Conservation (phyloP, 2,888 invertebrate species). For the Neoaliturus tenellus region DNA sequence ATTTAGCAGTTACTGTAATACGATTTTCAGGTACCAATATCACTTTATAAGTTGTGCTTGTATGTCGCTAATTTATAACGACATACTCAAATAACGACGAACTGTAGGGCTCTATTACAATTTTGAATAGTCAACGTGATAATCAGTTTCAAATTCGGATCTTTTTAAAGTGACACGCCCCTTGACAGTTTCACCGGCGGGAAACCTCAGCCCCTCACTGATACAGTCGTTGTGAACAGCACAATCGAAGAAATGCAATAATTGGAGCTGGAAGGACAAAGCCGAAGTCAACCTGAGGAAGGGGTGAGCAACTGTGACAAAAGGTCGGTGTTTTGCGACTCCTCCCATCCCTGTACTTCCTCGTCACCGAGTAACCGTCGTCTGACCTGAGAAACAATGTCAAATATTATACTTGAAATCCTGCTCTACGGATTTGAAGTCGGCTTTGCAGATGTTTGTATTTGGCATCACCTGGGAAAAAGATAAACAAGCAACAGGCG, state of each 20-base stretch:
- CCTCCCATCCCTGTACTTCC: conserved; percentile 2
- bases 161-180: neutral
- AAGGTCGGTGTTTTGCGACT: conserved; percentile 34
- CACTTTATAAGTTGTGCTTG: too few species aligned
- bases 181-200: neutral
- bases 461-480: too few species aligned
- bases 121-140: neutral
- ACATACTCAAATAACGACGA: neutral
- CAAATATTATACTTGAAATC: too few species aligned
- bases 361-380: conserved; percentile 14
- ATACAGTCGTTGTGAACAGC: conserved; percentile 26
- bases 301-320: conserved; percentile 41
- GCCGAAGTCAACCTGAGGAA: conserved; percentile 22
- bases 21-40: too few species aligned
- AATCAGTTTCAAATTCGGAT: conserved; percentile 15
- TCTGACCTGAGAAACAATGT: conserved; percentile 11
- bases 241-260: conserved; percentile 44
- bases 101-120: neutral
- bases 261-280: conserved; percentile 41
- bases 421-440: too few species aligned
- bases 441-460: too few species aligned
- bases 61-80: too few species aligned
- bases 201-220: neutral
- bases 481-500: too few species aligned
- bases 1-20: too few species aligned